phyloP scores from a whole-genome alignment of 2,888 invertebrate species.

The Coleophora deauratella region DNA sequence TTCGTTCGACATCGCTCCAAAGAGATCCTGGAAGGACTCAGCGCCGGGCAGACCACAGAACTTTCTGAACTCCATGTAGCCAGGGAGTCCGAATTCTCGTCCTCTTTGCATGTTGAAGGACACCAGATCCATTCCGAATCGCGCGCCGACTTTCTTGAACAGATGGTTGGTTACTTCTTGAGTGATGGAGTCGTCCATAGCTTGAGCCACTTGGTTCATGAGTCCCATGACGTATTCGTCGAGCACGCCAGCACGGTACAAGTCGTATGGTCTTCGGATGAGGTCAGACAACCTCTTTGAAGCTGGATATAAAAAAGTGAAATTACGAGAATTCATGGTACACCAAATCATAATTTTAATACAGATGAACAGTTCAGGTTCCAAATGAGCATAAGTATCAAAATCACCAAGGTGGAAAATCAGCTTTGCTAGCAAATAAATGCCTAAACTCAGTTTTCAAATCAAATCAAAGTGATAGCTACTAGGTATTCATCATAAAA shows the following conservation, averaged over 20 bases:
- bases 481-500: no score
- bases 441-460: no score
- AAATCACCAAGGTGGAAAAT: no score
- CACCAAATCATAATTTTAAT: no score
- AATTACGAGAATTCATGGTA: neutral
- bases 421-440: no score
- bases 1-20: constrained; percentile 91
- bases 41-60: constrained; percentile 90
- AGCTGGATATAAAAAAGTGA: constrained; percentile 62
- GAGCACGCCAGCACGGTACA: constrained; percentile 91
- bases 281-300: constrained; percentile 91
- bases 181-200: constrained; percentile 95
- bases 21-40: constrained; percentile 84
- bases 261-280: constrained; percentile 90
- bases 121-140: constrained; percentile 92
- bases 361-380: no score
- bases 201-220: constrained; percentile 95
- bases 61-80: constrained; percentile 94
- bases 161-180: constrained; percentile 93
- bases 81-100: constrained; percentile 91
- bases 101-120: constrained; percentile 96
- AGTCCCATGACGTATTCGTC: constrained; percentile 95
- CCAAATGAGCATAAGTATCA: no score
- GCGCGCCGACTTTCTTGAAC: constrained; percentile 85
- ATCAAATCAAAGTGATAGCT: no score